Base-by-base conservation (phyloP, 2,797 vertebrate species). In the Channa striata region DNA sequence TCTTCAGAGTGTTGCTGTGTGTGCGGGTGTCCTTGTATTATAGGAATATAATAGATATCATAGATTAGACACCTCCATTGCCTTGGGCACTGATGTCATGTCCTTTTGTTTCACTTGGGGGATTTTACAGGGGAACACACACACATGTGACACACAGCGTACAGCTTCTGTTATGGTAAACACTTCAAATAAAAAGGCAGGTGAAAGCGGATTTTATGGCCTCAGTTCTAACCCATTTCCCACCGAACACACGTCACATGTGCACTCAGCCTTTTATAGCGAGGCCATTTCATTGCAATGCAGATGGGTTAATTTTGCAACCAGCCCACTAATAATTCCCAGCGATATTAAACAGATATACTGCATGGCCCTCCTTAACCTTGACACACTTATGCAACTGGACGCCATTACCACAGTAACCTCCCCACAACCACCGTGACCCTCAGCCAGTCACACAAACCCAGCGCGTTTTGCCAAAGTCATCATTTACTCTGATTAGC, bases 401-500 rank as follows among this genome's bases (percentile, higher is more conserved):
- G 56, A 44, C 5, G 2, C 58, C 51, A 68, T 68, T 48, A 64
- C 58, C 61, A 43, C 42, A 54, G 52, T 59, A 46, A 16, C 46
- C 8, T 9, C 23, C 42, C 21, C 48, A 3, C 19, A 23, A 46
- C 16, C 16, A 1, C 14, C 7, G 30, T 13, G 30, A 20, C 23
- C 43, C 43, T 9, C 8, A 44, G 11, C 20, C 47, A 7, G 20
- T 57, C 14, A 20, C 57, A 67, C 54, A 70, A 77, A 65, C 34
- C 58, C n/a, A 44, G 30, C 62, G 42, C 82, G 72, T 83, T 80
- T 86, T 72, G 63, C 61, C 65, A 19, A 84, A 58, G 81, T 82
- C 81, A 76, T 83, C 67, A 71, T 84, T 87, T 77, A 70, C 68
- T 51, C n/a, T 78, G 74, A 86, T 85, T 79, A 74, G 73, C 61